These are phyloP conservation scores for Serranus cabrilla DNA, from an alignment of 2,797 vertebrate species.

Conservation along the genomic window DNA sequence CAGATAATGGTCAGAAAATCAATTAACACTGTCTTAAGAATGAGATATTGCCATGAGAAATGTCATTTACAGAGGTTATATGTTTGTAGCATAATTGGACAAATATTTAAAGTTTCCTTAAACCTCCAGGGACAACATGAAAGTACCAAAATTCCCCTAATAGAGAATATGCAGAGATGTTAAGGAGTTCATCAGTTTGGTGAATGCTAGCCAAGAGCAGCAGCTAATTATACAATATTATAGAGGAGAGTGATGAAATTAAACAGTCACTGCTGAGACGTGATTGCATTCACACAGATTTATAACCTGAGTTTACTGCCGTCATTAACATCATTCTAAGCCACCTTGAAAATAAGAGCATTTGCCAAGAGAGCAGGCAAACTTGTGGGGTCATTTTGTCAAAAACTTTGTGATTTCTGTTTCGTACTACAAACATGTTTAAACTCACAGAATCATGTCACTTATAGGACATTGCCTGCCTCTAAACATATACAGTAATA, in stretches of 20 bases:
- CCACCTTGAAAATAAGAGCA: conserved; percentile 1
- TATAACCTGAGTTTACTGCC: background rate
- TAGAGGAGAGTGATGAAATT: background rate
- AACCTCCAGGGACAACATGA: background rate
- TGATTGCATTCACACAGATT: conserved; percentile 7
- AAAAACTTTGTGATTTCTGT: background rate
- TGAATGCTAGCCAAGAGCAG: background rate
- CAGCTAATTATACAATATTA: conserved; percentile 4
- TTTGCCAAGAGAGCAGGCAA: background rate
- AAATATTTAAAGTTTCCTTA: background rate
- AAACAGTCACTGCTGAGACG: background rate
- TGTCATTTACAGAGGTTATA: background rate
- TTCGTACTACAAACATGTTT: background rate
- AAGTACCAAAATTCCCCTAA: background rate
- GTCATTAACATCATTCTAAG: background rate
- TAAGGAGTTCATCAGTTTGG: background rate
- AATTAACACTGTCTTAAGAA: background rate
- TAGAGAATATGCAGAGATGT: background rate
- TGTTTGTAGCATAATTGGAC: background rate
- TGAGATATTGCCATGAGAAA: background rate
- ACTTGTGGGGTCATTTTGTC: background rate
- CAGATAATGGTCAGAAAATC: background rate
- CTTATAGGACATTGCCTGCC: background rate
- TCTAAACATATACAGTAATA: background rate
- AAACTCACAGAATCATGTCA: background rate